Conservation (phyloP, 2,113 vertebrate genomes). For the Martes martes region DNA sequence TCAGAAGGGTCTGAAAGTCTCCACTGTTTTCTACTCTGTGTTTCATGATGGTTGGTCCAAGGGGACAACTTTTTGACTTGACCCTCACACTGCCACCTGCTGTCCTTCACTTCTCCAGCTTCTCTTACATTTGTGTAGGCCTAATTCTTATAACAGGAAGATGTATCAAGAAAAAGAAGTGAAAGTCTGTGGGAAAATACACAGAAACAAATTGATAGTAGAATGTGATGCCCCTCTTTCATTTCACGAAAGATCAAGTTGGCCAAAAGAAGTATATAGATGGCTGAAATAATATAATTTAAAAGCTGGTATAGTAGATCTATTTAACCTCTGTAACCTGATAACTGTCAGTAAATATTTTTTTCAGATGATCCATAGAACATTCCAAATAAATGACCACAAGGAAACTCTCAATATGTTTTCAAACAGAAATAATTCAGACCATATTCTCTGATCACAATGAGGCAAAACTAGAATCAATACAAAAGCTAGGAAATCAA, state of each 20-base stretch:
- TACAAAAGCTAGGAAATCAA: slow-evolving; percentile 13
- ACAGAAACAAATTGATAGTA: background rate
- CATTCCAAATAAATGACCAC: background rate
- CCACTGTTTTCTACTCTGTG: fast-evolving
- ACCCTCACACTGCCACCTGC: background rate
- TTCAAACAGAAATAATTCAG: background rate
- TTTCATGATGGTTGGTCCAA: background rate
- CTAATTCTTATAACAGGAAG: background rate
- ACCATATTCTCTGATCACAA: background rate
- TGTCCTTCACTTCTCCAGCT: background rate
- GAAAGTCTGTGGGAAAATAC: background rate
- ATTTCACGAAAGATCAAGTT: background rate
- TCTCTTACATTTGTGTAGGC: background rate
- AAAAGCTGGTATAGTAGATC: background rate
- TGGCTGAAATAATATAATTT: background rate
- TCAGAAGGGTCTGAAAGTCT: background rate
- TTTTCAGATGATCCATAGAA: background rate
- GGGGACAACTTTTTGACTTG: background rate
- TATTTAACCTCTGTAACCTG: background rate
- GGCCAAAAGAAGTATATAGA: background rate
- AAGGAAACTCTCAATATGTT: background rate
- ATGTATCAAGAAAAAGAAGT: background rate
- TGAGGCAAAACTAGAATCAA: background rate
- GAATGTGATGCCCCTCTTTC: background rate
- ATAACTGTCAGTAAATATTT: background rate